A percentile compares a stretch with the other conserved stretches of the same genome.
These are phyloP conservation scores for Enteromius afrohamiltoni DNA, from an alignment of 2,797 vertebrate species.

Conservation along the genomic window DNA sequence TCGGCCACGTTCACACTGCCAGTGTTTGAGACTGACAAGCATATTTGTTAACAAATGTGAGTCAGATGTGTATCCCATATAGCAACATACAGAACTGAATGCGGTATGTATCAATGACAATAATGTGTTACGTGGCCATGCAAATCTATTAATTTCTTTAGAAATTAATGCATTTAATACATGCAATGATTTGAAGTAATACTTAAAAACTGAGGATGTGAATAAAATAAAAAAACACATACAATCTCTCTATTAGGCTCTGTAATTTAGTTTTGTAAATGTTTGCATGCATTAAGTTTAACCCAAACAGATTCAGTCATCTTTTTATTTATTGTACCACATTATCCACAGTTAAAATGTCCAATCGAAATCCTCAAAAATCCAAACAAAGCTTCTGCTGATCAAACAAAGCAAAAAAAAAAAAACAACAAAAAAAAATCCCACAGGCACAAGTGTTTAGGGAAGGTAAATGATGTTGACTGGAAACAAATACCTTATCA, in stretches of 20 bases:
- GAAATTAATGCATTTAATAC: background rate
- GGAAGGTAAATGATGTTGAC: conserved; percentile 46
- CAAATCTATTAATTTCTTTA: background rate
- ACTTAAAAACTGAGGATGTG: background rate
- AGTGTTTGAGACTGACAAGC: background rate
- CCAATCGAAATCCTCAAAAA: background rate
- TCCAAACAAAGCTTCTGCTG: background rate
- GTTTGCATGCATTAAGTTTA: background rate
- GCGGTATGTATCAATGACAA: background rate
- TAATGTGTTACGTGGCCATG: background rate
- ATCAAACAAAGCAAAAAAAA: conserved; percentile 24
- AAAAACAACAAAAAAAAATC: background rate
- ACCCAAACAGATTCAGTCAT: background rate
- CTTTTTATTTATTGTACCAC: background rate
- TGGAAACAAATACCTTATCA: conserved; percentile 36
- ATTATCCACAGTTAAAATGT: background rate
- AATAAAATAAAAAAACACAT: background rate
- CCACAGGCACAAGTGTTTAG: conserved; percentile 23
- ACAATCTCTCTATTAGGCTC: background rate
- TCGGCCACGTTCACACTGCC: background rate
- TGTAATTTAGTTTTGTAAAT: background rate
- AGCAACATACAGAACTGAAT: background rate
- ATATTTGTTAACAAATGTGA: background rate
- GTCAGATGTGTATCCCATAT: background rate
- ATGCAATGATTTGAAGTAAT: background rate